These are phyloP conservation scores for Azorinus chamasolen DNA, from an alignment of 2,888 invertebrate species.

Conservation along the genomic window DNA sequence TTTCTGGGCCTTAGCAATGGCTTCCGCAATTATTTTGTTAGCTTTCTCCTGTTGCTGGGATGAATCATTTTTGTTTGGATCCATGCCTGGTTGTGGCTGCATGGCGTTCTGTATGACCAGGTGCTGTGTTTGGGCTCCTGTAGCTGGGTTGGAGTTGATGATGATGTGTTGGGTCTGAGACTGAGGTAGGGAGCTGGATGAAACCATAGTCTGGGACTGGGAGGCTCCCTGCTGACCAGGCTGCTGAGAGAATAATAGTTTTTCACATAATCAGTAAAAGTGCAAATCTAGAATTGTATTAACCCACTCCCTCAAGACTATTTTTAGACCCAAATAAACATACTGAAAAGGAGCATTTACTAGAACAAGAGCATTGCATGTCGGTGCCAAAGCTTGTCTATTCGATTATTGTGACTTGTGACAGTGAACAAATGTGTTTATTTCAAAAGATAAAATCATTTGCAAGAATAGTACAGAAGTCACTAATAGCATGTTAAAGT, in stretches of 20 bases:
- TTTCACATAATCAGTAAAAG: no score
- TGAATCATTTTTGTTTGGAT: constrained; percentile 5
- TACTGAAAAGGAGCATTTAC: no score
- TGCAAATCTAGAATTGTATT: no score
- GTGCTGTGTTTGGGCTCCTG: constrained; percentile 28
- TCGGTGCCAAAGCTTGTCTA: no score
- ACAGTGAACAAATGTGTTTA: no score
- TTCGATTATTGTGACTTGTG: no score
- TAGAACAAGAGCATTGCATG: background rate
- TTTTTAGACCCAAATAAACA: no score
- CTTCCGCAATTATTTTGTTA: constrained; percentile 78
- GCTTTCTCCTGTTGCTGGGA: constrained; percentile 74
- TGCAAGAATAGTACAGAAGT: no score
- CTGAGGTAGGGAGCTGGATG: constrained; percentile 29
- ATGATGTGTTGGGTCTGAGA: constrained; percentile 28
- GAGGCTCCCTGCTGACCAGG: constrained; percentile 18
- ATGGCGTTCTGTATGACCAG: constrained; percentile 40
- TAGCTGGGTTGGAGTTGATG: constrained; percentile 29
- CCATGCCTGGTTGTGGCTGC: constrained; percentile 23
- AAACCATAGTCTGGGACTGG: background rate
- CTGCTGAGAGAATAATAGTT: no score
- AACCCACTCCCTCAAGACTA: no score
- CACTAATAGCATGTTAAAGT: no score
- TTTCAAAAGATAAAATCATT: no score
- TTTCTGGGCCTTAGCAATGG: constrained; percentile 78